These are phyloP conservation scores for Mustelus asterias DNA, from an alignment of 2,113 vertebrate species.

Conservation along the genomic window DNA sequence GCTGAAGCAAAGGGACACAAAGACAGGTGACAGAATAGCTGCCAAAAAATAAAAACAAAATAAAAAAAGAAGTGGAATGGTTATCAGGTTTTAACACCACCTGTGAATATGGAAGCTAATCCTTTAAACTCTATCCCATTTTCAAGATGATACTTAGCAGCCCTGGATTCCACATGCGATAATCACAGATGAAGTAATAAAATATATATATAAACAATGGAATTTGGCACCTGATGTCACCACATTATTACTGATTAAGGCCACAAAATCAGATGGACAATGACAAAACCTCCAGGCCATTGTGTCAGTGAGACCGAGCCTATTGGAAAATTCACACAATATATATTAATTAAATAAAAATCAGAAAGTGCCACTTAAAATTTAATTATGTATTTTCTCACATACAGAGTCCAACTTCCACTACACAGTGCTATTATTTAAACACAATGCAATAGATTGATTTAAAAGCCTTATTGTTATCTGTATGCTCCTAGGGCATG, in stretches of 20 bases:
- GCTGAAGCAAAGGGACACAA: not conserved
- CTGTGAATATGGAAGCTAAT: not conserved
- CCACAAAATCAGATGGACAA: not conserved
- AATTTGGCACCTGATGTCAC: not conserved
- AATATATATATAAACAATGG: not conserved
- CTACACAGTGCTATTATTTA: not conserved
- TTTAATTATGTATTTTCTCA: not conserved
- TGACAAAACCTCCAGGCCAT: not conserved
- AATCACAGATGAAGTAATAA: not conserved
- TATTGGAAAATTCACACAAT: not conserved
- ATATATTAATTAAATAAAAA: not conserved
- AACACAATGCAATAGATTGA: not conserved
- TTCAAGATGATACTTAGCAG: not conserved
- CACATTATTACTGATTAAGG: not conserved
- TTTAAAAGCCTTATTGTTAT: constrained; percentile 30
- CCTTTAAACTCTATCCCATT: not conserved
- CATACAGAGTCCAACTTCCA: not conserved
- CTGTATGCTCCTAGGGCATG: not conserved
- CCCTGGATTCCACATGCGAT: not conserved
- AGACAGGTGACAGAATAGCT: not conserved
- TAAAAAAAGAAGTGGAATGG: not conserved
- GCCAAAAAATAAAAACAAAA: not conserved
- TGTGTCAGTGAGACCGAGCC: not conserved
- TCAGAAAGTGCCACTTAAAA: not conserved
- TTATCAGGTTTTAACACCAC: not conserved